Evolutionary conservation across 2,113 vertebrate species (phyloP).

Genomic region (Apeltes quadracus): DNA sequence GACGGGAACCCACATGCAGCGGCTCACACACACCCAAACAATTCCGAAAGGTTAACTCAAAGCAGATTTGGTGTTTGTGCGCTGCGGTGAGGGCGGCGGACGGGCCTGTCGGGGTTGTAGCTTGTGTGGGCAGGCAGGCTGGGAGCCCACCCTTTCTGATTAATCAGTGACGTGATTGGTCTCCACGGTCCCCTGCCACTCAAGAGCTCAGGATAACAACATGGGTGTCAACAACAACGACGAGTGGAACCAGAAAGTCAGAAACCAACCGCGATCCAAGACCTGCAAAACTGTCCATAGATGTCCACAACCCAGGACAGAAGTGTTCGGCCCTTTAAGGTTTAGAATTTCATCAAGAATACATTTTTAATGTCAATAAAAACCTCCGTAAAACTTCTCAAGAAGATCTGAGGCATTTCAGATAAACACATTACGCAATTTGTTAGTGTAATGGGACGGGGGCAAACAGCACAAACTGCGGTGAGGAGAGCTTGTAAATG

Average conservation of each 20-base stretch:
- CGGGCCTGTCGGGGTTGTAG: constrained; percentile 62
- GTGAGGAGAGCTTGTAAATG: constrained; percentile 69
- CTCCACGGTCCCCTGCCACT: constrained; percentile 44
- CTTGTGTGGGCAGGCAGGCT: constrained; percentile 64
- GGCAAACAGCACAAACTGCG: constrained; percentile 76
- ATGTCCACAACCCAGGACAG: constrained; percentile 22
- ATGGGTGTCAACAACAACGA: constrained; percentile 47
- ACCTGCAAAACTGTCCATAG: constrained; percentile 18
- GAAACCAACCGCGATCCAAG: constrained; percentile 12
- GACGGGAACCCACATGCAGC: constrained; percentile 57
- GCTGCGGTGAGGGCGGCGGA: constrained; percentile 61
- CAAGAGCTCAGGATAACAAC: constrained; percentile 51
- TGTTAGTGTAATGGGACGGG: constrained; percentile 68
- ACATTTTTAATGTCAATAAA: constrained; percentile 64
- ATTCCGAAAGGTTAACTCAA: constrained; percentile 68
- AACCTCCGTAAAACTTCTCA: constrained; percentile 59
- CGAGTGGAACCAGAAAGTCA: constrained; percentile 1
- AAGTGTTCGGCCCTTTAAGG: constrained; percentile 21
- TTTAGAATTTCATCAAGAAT: constrained; percentile 50
- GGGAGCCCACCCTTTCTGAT: constrained; percentile 68
- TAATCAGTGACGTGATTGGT: constrained; percentile 66
- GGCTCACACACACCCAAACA: constrained; percentile 46
- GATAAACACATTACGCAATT: constrained; percentile 73
- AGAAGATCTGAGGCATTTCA: constrained; percentile 55
- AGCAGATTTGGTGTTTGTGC: constrained; percentile 70